These are phyloP conservation scores for Plectropomus leopardus DNA, from an alignment of 2,113 vertebrate species.

Conservation along the genomic window DNA sequence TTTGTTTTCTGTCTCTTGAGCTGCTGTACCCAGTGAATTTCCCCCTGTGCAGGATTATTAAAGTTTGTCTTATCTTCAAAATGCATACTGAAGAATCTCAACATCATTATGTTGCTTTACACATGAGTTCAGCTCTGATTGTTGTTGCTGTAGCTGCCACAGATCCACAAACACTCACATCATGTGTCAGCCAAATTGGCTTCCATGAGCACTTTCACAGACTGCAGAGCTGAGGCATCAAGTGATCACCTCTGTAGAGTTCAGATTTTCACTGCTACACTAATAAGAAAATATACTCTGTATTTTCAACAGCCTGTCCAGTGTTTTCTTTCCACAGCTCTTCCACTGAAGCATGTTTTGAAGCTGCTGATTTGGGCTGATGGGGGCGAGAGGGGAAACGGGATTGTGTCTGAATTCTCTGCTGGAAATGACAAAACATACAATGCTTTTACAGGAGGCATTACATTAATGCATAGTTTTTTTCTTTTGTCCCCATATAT, in stretches of 20 bases:
- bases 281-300: neutral
- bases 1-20: no score
- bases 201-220: neutral
- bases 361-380: neutral
- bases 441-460: neutral
- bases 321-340: neutral
- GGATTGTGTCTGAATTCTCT: neutral
- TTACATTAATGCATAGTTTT: neutral
- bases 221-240: neutral
- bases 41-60: no score
- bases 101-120: neutral
- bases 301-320: conserved; percentile 13
- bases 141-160: neutral
- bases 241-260: neutral
- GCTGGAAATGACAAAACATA: neutral
- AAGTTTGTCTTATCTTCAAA: neutral
- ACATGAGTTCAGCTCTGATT: neutral
- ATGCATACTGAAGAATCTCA: neutral
- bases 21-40: no score
- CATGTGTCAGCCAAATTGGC: neutral
- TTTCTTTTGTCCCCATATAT: neutral
- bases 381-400: neutral
- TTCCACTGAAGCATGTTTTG: conserved; percentile 9
- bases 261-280: neutral
- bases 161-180: neutral